Evolutionary conservation across 2,113 vertebrate genomes (phyloP).

Genomic region (Platanista minor): DNA sequence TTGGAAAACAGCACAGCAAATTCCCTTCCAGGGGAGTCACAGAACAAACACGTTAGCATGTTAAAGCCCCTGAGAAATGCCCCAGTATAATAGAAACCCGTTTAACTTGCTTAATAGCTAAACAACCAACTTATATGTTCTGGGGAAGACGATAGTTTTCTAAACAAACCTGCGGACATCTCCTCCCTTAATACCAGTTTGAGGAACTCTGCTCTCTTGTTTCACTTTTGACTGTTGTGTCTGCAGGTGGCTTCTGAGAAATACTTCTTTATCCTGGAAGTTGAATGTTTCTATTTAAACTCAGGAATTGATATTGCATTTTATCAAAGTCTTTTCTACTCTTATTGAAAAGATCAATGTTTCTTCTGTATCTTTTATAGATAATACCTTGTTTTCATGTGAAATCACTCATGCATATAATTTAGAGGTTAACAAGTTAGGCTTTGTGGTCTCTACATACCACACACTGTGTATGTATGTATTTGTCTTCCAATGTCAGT

Average conservation of each 20-base stretch:
- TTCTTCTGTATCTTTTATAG: background rate
- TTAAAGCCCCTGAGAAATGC: background rate
- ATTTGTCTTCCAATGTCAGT: background rate
- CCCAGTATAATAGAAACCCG: background rate
- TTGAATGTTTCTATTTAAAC: background rate
- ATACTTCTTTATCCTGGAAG: background rate
- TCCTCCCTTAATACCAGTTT: background rate
- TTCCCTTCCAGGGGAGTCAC: background rate
- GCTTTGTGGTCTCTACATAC: background rate
- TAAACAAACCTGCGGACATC: background rate
- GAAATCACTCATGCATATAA: background rate
- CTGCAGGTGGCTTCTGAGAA: conserved; percentile 5
- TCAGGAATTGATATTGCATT: background rate
- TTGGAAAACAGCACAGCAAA: background rate
- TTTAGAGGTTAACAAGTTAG: background rate
- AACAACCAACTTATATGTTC: conserved; percentile 13
- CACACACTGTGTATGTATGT: background rate
- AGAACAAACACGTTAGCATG: background rate
- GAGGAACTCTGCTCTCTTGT: background rate
- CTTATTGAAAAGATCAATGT: background rate
- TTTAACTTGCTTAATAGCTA: conserved; percentile 20
- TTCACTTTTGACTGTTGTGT: background rate
- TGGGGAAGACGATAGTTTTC: background rate
- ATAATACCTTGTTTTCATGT: background rate
- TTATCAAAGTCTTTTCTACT: background rate